These are phyloP conservation scores for Oreochromis mossambicus DNA, from an alignment of 2,797 vertebrate species.

Conservation along the genomic window DNA sequence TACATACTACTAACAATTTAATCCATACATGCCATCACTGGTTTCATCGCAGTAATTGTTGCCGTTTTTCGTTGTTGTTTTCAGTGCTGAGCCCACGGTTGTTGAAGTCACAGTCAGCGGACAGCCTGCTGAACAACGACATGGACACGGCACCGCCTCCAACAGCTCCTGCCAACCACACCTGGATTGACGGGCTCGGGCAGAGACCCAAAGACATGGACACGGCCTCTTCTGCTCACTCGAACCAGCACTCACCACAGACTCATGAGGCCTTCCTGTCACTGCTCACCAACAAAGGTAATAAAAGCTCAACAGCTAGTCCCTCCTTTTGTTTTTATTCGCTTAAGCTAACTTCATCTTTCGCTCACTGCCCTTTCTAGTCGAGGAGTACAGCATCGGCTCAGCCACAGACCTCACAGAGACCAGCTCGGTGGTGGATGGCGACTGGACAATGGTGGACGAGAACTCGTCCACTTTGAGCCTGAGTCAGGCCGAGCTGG, in stretches of 20 bases:
- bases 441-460: conserved; percentile 97
- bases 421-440: conserved; percentile 96
- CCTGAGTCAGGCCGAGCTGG: conserved; percentile 92
- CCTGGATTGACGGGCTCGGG: conserved; percentile 84
- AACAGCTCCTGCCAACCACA: conserved; percentile 74
- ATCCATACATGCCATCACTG: neutral
- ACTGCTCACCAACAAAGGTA: conserved; percentile 93
- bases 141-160: conserved; percentile 79
- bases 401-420: conserved; percentile 97
- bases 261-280: conserved; percentile 96
- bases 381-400: conserved; percentile 96
- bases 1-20: neutral
- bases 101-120: conserved; percentile 89
- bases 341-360: neutral
- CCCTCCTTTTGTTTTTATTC: neutral
- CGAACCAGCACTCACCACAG: conserved; percentile 84
- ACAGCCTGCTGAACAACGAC: conserved; percentile 87
- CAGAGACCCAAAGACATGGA: conserved; percentile 83
- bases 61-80: neutral
- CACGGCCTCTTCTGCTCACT: conserved; percentile 76
- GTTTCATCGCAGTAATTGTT: neutral
- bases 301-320: neutral
- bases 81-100: conserved; percentile 84
- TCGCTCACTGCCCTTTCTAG: conserved; percentile 55
- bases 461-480: conserved; percentile 91